These are phyloP conservation scores for Cyanoramphus novaezelandiae DNA, from an alignment of 2,113 vertebrate species.

Conservation along the genomic window DNA sequence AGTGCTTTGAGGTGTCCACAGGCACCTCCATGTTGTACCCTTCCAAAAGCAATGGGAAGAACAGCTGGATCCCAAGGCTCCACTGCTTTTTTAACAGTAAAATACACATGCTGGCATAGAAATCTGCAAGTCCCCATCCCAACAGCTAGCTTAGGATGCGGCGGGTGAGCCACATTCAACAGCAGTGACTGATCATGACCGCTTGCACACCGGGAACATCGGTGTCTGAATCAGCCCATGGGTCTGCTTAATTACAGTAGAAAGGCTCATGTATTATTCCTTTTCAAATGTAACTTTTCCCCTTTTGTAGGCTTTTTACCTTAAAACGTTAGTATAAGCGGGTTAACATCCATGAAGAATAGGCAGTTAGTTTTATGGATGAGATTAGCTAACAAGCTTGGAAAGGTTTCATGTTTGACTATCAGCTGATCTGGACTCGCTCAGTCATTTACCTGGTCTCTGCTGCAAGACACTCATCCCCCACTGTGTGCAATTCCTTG, in stretches of 20 bases:
- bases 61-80: not conserved
- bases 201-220: fast-evolving
- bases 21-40: not conserved
- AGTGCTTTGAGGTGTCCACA: not conserved
- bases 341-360: conserved; percentile 33
- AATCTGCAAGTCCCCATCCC: not conserved
- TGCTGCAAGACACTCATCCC: not conserved
- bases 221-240: not conserved
- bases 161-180: not conserved
- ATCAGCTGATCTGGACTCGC: not conserved
- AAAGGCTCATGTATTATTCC: not conserved
- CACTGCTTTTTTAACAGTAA: not conserved
- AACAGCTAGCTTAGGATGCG: not conserved
- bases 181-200: fast-evolving
- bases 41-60: not conserved
- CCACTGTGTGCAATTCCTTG: not conserved
- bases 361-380: conserved; percentile 12
- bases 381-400: not conserved
- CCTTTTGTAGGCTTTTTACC: not conserved
- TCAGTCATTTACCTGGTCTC: not conserved
- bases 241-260: not conserved
- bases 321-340: not conserved
- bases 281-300: not conserved
- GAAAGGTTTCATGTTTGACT: conserved; percentile 25
- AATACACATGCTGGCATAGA: not conserved